Conservation (phyloP, 2,888 invertebrate genomes). For the Antitype chi region DNA sequence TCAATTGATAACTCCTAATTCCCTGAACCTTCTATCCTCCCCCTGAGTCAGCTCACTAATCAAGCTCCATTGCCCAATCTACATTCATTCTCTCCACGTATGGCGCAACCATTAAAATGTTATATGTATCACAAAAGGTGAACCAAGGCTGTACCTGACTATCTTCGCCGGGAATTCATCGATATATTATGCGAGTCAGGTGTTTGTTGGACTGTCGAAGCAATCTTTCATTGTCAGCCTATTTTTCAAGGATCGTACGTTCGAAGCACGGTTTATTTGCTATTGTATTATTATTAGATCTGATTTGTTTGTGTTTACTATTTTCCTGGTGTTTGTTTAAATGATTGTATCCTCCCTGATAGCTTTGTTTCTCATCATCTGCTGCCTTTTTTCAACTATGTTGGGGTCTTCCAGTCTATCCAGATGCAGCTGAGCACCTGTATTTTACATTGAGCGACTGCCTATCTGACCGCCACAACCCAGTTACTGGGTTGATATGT, state of each 20-base stretch:
- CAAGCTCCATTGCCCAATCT: constrained; percentile 57
- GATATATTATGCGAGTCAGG: constrained; percentile 66
- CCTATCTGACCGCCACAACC: too few relatives aligned
- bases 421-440: too few relatives aligned
- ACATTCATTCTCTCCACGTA: constrained; percentile 61
- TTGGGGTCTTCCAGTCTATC: too few relatives aligned
- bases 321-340: constrained; percentile 27
- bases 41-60: constrained; percentile 47
- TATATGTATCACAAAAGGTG: constrained; percentile 62
- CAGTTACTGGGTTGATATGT: too few relatives aligned
- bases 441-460: too few relatives aligned
- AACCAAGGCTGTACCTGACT: constrained; percentile 58
- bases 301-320: constrained; percentile 23
- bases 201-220: constrained; percentile 29
- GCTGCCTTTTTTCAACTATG: too few relatives aligned
- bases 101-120: constrained; percentile 57
- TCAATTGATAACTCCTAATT: constrained; percentile 32
- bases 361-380: too few relatives aligned
- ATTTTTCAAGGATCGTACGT: constrained; percentile 62
- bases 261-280: constrained; percentile 56
- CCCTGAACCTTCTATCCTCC: constrained; percentile 33
- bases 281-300: constrained; percentile 63
- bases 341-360: background rate
- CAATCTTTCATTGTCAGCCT: constrained; percentile 68
- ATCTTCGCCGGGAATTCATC: constrained; percentile 53